These are phyloP conservation scores for Nymphicus hollandicus DNA, from an alignment of 2,113 vertebrate genomes.

Conservation along the genomic window DNA sequence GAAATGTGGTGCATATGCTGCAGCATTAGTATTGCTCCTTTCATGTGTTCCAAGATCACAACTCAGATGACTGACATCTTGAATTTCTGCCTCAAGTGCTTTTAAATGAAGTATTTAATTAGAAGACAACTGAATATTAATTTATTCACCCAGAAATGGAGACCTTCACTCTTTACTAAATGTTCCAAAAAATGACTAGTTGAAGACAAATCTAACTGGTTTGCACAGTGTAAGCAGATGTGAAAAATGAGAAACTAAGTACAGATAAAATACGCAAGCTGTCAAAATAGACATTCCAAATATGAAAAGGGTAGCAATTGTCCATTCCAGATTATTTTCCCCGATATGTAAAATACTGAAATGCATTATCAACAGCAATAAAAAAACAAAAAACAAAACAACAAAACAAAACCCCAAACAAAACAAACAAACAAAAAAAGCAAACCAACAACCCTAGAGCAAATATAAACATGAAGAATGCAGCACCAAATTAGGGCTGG, in stretches of 20 bases:
- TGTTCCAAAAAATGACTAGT: background rate
- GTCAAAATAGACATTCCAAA: background rate
- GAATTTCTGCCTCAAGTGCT: background rate
- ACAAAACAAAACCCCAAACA: background rate
- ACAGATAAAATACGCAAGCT: background rate
- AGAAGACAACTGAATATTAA: background rate
- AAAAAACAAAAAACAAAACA: background rate
- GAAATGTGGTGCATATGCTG: background rate
- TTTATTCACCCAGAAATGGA: background rate
- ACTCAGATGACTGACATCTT: background rate
- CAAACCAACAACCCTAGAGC: background rate
- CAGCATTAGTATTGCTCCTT: background rate
- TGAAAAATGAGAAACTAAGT: background rate
- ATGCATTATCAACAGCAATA: background rate
- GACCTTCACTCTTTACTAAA: background rate
- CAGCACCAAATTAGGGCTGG: background rate
- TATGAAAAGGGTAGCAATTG: background rate
- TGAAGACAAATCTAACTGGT: background rate
- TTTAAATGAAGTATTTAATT: background rate
- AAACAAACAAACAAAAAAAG: background rate
- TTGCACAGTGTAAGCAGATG: background rate
- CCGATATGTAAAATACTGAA: background rate
- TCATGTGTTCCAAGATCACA: background rate
- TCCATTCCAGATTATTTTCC: background rate
- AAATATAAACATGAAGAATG: background rate